phyloP scores from a whole-genome alignment of 2,888 invertebrate genomes.

The Mantis religiosa region DNA sequence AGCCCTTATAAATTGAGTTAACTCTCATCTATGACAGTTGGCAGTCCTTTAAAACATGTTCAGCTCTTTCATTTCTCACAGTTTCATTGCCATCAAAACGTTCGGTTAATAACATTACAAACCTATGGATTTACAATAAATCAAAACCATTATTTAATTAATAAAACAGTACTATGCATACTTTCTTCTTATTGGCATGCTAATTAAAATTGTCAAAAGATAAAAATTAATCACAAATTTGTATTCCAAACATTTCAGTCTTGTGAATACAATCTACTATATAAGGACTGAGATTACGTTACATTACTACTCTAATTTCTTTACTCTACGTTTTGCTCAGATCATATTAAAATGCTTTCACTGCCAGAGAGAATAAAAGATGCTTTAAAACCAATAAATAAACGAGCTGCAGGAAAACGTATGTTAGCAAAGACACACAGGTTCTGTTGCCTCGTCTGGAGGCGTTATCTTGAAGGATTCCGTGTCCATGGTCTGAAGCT shows the following conservation, averaged over 20 bases:
- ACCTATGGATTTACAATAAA: too few species aligned
- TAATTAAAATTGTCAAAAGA: not conserved
- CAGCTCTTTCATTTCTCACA: too few species aligned
- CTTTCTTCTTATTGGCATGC: too few species aligned
- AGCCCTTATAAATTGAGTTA: too few species aligned
- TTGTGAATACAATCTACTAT: not conserved
- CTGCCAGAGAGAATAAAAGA: not conserved
- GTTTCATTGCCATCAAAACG: too few species aligned
- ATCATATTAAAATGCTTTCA: not conserved
- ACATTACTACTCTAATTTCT: not conserved
- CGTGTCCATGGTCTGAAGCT: slow-evolving; percentile 68
- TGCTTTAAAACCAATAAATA: not conserved
- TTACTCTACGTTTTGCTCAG: not conserved
- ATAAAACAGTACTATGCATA: too few species aligned
- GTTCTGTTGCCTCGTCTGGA: slow-evolving; percentile 36
- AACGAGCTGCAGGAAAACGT: not conserved
- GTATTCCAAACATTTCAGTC: not conserved
- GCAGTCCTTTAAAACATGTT: too few species aligned
- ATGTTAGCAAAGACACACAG: slow-evolving; percentile 38
- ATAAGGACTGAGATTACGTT: not conserved
- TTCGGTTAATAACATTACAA: too few species aligned
- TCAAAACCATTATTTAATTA: too few species aligned
- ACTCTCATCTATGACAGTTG: too few species aligned
- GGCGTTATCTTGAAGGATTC: slow-evolving; percentile 39
- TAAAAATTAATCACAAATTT: not conserved